These are phyloP conservation scores for Schizaphis graminum DNA, from an alignment of 2,888 invertebrate species.

Conservation along the genomic window DNA sequence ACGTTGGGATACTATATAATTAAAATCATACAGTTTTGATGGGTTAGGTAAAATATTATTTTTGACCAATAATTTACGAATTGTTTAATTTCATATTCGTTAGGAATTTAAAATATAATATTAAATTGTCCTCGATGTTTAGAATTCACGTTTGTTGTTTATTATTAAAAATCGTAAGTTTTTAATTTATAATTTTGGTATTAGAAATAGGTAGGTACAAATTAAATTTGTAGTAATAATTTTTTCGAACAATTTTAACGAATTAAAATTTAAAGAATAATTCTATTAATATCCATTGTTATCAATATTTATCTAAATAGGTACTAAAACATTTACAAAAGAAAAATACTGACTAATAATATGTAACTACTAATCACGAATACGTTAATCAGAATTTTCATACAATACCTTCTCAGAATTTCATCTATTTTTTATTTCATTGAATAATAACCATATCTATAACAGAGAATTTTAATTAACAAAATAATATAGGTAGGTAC, in stretches of 20 bases:
- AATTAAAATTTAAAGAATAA: neutral
- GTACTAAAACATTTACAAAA: neutral
- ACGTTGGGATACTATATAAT: neutral
- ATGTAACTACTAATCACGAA: neutral
- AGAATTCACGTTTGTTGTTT: neutral
- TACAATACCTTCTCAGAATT: constrained; percentile 24
- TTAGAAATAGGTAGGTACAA: neutral
- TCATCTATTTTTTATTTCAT: neutral
- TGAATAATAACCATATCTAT: neutral
- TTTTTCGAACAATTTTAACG: neutral
- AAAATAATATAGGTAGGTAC: neutral
- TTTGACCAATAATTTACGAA: neutral
- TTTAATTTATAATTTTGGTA: neutral
- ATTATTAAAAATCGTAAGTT: neutral
- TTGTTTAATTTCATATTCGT: neutral
- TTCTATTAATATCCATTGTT: neutral
- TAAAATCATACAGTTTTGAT: neutral
- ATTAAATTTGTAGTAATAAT: neutral
- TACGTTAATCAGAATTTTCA: neutral
- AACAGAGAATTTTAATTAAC: neutral
- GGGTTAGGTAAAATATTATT: neutral
- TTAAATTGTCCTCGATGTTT: neutral
- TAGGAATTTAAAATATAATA: neutral
- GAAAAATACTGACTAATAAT: constrained; percentile 2
- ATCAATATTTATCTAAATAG: neutral